Evolutionary conservation across 2,113 vertebrate species (phyloP).

Genomic region (Cinclus mexicanus): DNA sequence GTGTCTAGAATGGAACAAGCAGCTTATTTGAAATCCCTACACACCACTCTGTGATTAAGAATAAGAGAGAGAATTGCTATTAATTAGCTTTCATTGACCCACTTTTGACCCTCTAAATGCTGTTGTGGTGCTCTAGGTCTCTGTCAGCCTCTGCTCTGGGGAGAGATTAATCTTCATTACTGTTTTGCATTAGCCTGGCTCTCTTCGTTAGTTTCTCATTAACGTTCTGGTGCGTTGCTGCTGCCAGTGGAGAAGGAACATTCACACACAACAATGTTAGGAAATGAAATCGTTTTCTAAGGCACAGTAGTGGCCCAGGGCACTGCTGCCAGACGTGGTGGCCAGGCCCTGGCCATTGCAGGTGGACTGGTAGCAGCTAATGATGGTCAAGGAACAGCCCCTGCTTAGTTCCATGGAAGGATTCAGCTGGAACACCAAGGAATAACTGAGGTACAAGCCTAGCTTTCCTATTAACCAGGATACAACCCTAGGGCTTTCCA

Average conservation of each 20-base stretch:
- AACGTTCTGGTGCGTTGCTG: background rate
- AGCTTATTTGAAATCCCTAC: slow-evolving; percentile 19
- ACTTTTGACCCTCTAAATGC: slow-evolving; percentile 41
- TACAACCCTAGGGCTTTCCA: background rate
- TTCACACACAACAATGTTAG: background rate
- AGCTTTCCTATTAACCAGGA: background rate
- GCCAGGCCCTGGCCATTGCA: background rate
- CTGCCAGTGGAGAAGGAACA: background rate
- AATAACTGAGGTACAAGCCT: background rate
- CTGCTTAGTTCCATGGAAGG: background rate
- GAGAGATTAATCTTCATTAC: slow-evolving; percentile 53
- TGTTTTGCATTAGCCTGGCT: background rate
- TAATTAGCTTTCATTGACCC: slow-evolving; percentile 48
- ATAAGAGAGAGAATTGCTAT: slow-evolving; percentile 14
- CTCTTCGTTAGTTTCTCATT: slow-evolving; percentile 5
- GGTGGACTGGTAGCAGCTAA: background rate
- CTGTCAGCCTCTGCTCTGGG: background rate
- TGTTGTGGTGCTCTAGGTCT: background rate
- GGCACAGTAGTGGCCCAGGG: background rate
- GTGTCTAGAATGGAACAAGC: background rate
- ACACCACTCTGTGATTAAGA: background rate
- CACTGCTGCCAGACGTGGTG: background rate
- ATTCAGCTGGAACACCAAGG: background rate
- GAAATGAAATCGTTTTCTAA: background rate
- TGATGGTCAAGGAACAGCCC: background rate